Evolutionary conservation across 2,888 invertebrate genomes (phyloP).

Genomic region (Pardosa pseudoannulata): DNA sequence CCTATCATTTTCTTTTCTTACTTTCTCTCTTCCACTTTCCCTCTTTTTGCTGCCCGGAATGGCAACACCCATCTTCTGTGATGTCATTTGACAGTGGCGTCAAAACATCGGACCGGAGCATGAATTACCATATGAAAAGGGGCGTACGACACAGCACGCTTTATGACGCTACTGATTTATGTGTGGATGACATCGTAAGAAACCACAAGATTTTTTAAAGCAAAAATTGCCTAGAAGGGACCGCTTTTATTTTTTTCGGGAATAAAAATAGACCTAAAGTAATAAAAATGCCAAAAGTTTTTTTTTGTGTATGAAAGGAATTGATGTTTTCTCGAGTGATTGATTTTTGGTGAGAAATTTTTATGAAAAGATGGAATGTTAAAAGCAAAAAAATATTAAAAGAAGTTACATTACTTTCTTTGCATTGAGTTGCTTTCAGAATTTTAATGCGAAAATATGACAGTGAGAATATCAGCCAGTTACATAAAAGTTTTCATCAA

Average conservation of each 20-base stretch:
- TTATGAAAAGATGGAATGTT: too few relatives aligned
- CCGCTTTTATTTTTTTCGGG: not conserved
- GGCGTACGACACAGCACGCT: slow-evolving; percentile 4
- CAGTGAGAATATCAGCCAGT: too few relatives aligned
- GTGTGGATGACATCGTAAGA: slow-evolving; percentile 9
- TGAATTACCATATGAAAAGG: slow-evolving; percentile 13
- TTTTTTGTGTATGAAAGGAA: not conserved
- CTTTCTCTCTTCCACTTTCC: not conserved
- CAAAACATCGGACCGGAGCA: not conserved
- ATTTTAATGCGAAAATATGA: too few relatives aligned
- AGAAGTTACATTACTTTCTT: too few relatives aligned
- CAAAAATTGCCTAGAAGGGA: not conserved
- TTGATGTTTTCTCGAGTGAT: not conserved
- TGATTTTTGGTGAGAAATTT: too few relatives aligned
- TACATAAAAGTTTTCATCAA: too few relatives aligned
- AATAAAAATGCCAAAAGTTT: not conserved
- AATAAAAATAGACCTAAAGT: not conserved
- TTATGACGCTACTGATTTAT: slow-evolving; percentile 4
- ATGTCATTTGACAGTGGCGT: slow-evolving; percentile 17
- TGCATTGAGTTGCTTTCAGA: too few relatives aligned
- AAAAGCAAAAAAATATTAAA: too few relatives aligned
- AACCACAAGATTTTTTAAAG: not conserved
- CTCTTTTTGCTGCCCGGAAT: not conserved
- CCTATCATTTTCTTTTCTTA: not conserved
- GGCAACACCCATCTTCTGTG: slow-evolving; percentile 8